Conservation (phyloP, 2,113 vertebrate genomes). For the Lophotis ruficrista region DNA sequence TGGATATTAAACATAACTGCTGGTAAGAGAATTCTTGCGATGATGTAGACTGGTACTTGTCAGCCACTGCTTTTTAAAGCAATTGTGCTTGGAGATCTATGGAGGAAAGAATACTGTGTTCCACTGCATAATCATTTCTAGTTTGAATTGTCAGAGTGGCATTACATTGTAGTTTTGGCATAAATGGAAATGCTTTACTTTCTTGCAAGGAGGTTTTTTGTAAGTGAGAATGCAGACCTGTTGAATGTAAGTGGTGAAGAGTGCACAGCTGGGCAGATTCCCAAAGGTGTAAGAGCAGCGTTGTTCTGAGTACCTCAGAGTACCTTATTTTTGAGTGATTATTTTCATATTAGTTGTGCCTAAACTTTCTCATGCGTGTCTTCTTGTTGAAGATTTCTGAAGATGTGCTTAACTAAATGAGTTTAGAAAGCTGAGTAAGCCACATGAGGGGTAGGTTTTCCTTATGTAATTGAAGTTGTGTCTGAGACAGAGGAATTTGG, state of each 20-base stretch:
- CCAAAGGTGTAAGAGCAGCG: background rate
- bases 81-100: background rate
- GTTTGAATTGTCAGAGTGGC: background rate
- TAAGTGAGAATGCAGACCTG: background rate
- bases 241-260: background rate
- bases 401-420: background rate
- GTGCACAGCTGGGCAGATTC: background rate
- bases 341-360: background rate
- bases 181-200: background rate
- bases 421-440: background rate
- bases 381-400: background rate
- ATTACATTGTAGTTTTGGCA: background rate
- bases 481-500: background rate
- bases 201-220: background rate
- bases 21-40: background rate
- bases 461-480: background rate
- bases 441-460: background rate
- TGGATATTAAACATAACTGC: background rate
- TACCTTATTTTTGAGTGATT: background rate
- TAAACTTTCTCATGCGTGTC: background rate
- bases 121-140: background rate
- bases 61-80: background rate
- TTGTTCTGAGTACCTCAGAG: background rate
- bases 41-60: background rate
- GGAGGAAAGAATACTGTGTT: background rate